Conservation (phyloP, 2,797 vertebrate genomes). For the Sparus aurata region DNA sequence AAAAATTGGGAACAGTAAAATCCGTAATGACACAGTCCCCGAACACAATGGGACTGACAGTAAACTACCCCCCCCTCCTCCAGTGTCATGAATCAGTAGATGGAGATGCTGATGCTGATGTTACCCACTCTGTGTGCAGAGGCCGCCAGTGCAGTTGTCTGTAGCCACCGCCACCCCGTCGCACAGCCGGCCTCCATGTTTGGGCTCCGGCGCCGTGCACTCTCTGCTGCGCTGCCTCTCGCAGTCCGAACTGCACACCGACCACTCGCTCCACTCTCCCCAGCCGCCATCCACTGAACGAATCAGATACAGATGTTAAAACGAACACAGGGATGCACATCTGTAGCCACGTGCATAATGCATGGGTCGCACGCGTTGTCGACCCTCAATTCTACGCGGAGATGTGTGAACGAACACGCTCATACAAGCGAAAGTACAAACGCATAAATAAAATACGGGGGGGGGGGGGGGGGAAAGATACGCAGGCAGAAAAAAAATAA, state of each 20-base stretch:
- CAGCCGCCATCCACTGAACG: slow-evolving; percentile 78
- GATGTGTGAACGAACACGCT: not conserved
- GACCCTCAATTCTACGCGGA: not conserved
- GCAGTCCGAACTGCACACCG: slow-evolving; percentile 89
- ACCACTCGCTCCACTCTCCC: slow-evolving; percentile 90
- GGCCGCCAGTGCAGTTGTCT: slow-evolving; percentile 96
- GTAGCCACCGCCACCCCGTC: slow-evolving; percentile 91
- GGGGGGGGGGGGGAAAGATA: too few relatives aligned
- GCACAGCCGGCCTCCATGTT: slow-evolving; percentile 92
- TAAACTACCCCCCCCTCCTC: slow-evolving; percentile 1
- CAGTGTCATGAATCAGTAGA: not conserved
- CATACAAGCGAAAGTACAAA: not conserved
- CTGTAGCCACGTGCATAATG: not conserved
- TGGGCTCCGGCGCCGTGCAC: slow-evolving; percentile 90
- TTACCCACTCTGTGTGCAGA: slow-evolving; percentile 93
- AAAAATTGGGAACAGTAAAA: slow-evolving; percentile 55
- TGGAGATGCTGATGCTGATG: not conserved
- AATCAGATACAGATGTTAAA: not conserved
- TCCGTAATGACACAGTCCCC: slow-evolving; percentile 48
- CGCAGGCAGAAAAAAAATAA: too few relatives aligned
- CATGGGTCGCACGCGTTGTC: not conserved
- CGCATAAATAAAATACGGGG: not conserved
- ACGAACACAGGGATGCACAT: not conserved
- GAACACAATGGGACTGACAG: slow-evolving; percentile 40
- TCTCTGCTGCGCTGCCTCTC: slow-evolving; percentile 90